Evolutionary conservation across 2,113 vertebrate species (phyloP).

Genomic region (Pteronura brasiliensis): DNA sequence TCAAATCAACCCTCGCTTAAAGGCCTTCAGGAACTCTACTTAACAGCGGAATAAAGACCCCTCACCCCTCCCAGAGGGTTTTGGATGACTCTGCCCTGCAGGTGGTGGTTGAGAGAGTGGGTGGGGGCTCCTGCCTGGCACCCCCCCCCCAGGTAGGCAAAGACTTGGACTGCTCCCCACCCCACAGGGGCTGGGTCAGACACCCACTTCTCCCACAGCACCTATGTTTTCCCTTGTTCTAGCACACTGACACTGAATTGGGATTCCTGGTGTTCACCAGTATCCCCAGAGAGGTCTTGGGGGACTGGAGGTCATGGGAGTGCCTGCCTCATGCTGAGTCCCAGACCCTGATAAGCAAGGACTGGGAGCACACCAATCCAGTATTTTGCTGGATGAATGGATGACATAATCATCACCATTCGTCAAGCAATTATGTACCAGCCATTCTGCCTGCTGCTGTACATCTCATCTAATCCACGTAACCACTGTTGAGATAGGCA

Average conservation of each 20-base stretch:
- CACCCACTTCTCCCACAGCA: background rate
- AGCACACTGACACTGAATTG: background rate
- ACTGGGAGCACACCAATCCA: background rate
- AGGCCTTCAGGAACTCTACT: background rate
- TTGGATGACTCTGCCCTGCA: background rate
- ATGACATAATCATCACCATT: background rate
- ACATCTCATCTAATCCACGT: background rate
- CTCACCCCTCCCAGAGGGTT: too few relatives aligned
- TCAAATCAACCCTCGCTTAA: background rate
- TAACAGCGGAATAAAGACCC: background rate
- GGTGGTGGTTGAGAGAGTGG: background rate
- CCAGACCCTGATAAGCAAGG: background rate
- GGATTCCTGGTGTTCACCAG: background rate
- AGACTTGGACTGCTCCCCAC: background rate
- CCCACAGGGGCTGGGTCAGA: background rate
- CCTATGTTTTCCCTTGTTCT: background rate
- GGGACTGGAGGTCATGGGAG: background rate
- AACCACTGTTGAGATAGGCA: background rate
- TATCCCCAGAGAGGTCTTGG: background rate
- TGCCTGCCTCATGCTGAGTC: background rate
- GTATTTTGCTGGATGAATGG: background rate
- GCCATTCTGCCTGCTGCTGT: background rate
- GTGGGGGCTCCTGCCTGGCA: too few relatives aligned
- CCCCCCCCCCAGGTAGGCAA: background rate
- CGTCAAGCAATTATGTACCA: background rate